Evolutionary conservation across 2,113 vertebrate species (phyloP).

Genomic region (Otis tarda): DNA sequence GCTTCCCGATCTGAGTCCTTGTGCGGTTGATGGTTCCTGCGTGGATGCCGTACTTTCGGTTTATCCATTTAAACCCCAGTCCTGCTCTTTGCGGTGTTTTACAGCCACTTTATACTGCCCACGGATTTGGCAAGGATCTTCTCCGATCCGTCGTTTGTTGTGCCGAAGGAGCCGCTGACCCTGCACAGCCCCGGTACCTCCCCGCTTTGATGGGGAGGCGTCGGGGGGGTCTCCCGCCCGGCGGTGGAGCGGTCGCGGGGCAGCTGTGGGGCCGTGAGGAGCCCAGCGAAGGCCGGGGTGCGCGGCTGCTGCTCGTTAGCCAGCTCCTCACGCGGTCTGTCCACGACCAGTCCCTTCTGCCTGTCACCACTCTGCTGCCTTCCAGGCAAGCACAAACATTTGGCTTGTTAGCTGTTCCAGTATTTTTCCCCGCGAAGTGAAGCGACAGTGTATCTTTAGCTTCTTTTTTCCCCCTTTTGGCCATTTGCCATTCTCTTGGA

Average conservation of each 20-base stretch:
- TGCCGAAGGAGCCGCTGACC: neutral
- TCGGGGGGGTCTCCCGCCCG: neutral
- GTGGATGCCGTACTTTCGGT: neutral
- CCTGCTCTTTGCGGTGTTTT: neutral
- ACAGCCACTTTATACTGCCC: neutral
- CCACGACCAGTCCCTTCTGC: neutral
- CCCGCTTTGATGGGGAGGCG: neutral
- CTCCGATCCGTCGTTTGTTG: accelerated
- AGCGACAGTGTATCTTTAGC: neutral
- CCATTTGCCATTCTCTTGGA: neutral
- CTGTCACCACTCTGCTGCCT: neutral
- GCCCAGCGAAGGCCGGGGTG: neutral
- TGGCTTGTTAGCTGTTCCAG: neutral
- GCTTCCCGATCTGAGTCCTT: neutral
- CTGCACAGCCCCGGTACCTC: neutral
- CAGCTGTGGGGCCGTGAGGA: neutral
- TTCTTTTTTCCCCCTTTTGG: neutral
- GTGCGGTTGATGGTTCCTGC: neutral
- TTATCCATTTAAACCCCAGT: neutral
- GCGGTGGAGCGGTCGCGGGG: accelerated
- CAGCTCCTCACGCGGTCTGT: neutral
- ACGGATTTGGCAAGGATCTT: neutral
- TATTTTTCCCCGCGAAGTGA: neutral
- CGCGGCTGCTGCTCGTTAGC: neutral
- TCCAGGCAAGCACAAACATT: neutral